phyloP scores from a whole-genome alignment of 2,113 vertebrate genomes.

The Phyllostomus hastatus region DNA sequence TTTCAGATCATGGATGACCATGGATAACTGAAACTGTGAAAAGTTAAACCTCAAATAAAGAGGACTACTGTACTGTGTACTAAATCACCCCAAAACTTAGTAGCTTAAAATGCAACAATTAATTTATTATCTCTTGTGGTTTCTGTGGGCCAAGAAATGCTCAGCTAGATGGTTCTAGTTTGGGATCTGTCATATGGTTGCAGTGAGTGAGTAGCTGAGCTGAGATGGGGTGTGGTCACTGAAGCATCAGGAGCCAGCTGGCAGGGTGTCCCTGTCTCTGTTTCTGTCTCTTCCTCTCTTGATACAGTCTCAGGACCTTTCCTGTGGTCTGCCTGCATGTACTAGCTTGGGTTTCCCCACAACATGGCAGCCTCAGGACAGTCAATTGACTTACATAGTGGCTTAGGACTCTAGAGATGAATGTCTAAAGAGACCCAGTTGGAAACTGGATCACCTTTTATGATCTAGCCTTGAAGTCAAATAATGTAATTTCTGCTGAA shows the following conservation, averaged over 20 bases:
- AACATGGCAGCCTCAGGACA: too few species aligned
- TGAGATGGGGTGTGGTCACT: neutral
- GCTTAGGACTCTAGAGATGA: neutral
- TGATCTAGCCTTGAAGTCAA: neutral
- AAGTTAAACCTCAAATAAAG: neutral
- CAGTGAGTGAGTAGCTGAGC: neutral
- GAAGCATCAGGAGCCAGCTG: neutral
- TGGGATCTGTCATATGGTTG: neutral
- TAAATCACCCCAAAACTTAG: neutral
- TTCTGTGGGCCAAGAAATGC: neutral
- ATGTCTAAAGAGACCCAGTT: neutral
- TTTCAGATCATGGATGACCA: neutral
- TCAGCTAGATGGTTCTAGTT: neutral
- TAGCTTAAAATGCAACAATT: neutral
- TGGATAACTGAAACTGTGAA: neutral
- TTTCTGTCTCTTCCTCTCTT: neutral
- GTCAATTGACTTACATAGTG: neutral
- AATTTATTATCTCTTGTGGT: neutral
- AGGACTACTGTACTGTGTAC: neutral
- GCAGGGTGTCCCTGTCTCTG: neutral
- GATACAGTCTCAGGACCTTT: neutral
- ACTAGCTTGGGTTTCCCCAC: neutral
- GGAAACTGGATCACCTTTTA: neutral
- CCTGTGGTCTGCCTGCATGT: neutral
- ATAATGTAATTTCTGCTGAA: neutral